Conservation (phyloP, 2,888 invertebrate genomes). For the Spilosoma lubricipeda region DNA sequence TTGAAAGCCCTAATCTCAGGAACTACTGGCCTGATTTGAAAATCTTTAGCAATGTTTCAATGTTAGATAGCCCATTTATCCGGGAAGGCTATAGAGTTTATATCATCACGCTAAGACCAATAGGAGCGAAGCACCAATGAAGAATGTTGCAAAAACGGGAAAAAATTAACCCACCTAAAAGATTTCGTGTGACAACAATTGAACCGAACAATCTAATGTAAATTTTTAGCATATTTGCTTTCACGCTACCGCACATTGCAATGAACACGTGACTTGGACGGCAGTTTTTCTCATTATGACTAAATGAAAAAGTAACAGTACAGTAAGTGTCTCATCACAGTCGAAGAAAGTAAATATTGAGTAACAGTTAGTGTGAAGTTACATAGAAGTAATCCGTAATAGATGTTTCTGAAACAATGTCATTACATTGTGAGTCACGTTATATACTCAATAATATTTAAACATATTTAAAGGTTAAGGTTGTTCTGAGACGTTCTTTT, state of each 20-base stretch:
- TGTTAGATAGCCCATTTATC: too few relatives aligned
- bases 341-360: constrained; percentile 13
- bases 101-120: too few relatives aligned
- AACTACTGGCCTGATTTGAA: too few relatives aligned
- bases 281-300: background rate
- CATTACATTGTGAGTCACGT: constrained; percentile 14
- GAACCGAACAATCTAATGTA: too few relatives aligned
- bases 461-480: constrained; percentile 19
- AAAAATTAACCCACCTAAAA: too few relatives aligned
- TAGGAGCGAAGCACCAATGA: too few relatives aligned
- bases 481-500: constrained; percentile 3
- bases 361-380: constrained; percentile 21
- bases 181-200: too few relatives aligned
- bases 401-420: constrained; percentile 13
- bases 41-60: too few relatives aligned
- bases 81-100: too few relatives aligned
- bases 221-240: too few relatives aligned
- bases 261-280: background rate
- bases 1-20: too few relatives aligned
- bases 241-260: background rate
- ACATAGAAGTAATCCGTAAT: background rate
- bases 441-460: constrained; percentile 13
- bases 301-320: constrained; percentile 8
- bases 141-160: too few relatives aligned
- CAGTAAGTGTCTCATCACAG: background rate